Base-by-base conservation (phyloP, 1,140 invertebrate genomes). In the Agrilus planipennis region DNA sequence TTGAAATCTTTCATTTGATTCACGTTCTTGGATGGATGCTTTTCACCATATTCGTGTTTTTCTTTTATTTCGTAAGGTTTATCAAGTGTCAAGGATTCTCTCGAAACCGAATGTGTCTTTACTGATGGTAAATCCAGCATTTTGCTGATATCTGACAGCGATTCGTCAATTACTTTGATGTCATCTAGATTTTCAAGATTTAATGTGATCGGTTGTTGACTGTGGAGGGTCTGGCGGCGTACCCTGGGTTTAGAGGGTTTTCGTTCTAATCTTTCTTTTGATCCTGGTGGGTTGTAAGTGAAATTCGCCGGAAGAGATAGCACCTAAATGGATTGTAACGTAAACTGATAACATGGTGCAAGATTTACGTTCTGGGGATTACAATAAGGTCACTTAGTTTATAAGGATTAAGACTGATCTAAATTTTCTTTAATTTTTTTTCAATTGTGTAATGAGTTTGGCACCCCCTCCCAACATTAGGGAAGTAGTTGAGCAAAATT, bases 251-350 rank as follows among this genome's bases (percentile, higher is more conserved):
- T 31, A 10, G 44, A 43, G 23, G 54, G 49, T 34, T 37, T 36
- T 15, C 41, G 46, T 41, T 57, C 48, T 11, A 50, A 38, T 16
- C 34, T 40, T 4, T 40, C 35, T 23, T 48, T 53, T 11, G 44
- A 45, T n/a, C 59, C 60, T 11, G 75, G 73, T 45, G 76, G 73
- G 61, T 77, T 77, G 58, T 77, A 79, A 6, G 69, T 77, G 57
- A 79, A 80, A 58, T 79, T 78, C 19, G 76, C 71, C 38, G 76
- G 77, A 21, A 79, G 64, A 20, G 76, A 79, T 23, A 73, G 69
- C 57, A 79, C 76, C 67, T 79, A 64, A 39, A 60, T 17, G 10
- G n/a, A n/a, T n/a, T n/a, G n/a, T n/a, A n/a, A n/a, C n/a, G n/a
- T n/a, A n/a, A n/a, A n/a, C n/a, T n/a, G n/a, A n/a, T n/a, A n/a